phyloP scores from a whole-genome alignment of 2,113 vertebrate species.

The Grus americana region DNA sequence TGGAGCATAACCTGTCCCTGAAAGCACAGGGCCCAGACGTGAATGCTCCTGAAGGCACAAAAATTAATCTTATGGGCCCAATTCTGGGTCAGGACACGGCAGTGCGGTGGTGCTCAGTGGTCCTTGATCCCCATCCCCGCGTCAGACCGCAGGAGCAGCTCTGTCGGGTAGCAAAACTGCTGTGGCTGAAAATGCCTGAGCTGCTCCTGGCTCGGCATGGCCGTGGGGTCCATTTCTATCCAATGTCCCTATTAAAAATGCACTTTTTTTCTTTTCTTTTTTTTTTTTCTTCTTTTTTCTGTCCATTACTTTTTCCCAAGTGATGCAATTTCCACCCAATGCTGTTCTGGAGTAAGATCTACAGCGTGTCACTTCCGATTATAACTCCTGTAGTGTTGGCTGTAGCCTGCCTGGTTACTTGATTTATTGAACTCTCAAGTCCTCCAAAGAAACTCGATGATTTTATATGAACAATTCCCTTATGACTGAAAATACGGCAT shows the following conservation, averaged over 20 bases:
- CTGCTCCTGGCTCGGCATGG: background rate
- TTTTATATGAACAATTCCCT: background rate
- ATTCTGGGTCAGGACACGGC: background rate
- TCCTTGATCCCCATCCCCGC: fast-evolving
- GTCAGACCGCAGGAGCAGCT: background rate
- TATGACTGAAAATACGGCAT: background rate
- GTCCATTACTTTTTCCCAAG: background rate
- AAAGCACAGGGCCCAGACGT: fast-evolving
- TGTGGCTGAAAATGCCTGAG: fast-evolving
- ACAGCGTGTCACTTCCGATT: background rate
- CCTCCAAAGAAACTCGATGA: background rate
- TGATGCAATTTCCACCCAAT: background rate
- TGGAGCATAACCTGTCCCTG: background rate
- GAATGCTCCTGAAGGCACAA: background rate
- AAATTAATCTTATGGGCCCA: fast-evolving
- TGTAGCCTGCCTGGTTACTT: background rate
- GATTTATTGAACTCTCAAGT: background rate
- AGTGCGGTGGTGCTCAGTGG: fast-evolving
- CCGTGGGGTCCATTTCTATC: background rate
- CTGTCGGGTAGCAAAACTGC: background rate
- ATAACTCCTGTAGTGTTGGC: background rate
- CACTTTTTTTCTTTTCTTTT: background rate
- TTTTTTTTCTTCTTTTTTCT: too few relatives aligned
- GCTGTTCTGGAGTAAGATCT: background rate
- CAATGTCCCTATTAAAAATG: background rate